phyloP scores from a whole-genome alignment of 1,140 invertebrate species.

The Halictus rubicundus region DNA sequence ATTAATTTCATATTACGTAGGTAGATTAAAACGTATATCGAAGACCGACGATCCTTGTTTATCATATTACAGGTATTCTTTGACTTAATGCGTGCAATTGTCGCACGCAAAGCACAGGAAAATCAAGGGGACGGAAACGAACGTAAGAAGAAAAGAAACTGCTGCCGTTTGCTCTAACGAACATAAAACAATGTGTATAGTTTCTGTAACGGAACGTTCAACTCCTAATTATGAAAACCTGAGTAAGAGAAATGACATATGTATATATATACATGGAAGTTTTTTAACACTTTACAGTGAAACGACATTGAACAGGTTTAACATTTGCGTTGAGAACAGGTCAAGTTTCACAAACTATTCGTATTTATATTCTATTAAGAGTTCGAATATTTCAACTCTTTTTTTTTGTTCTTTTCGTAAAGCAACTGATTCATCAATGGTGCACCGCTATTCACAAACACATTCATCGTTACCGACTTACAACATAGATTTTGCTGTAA shows the following conservation, averaged over 20 bases:
- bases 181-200: conserved; percentile 54
- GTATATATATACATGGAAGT: conserved; percentile 32
- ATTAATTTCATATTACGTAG: background rate
- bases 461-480: conserved; percentile 18
- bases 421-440: conserved; percentile 28
- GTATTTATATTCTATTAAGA: conserved; percentile 21
- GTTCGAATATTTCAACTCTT: conserved; percentile 21
- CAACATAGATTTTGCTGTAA: conserved; percentile 22
- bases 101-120: conserved; percentile 95
- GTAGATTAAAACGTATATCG: background rate
- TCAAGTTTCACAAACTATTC: conserved; percentile 28
- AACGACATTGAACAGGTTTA: conserved; percentile 55
- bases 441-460: conserved; percentile 20
- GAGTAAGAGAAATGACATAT: conserved; percentile 49
- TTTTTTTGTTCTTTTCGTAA: conserved; percentile 24
- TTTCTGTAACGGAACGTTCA: conserved; percentile 48
- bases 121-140: conserved; percentile 93
- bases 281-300: conserved; percentile 72
- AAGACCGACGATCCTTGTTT: conserved; percentile 35
- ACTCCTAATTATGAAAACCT: conserved; percentile 55
- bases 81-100: conserved; percentile 97
- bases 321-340: conserved; percentile 32
- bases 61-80: conserved; percentile 92
- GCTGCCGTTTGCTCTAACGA: conserved; percentile 88
- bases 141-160: conserved; percentile 93